Percentiles rank a stretch among this genome's conserved stretches.
Evolutionary conservation across 2,113 vertebrate species (phyloP).

Genomic region (Datnioides undecimradiatus): DNA sequence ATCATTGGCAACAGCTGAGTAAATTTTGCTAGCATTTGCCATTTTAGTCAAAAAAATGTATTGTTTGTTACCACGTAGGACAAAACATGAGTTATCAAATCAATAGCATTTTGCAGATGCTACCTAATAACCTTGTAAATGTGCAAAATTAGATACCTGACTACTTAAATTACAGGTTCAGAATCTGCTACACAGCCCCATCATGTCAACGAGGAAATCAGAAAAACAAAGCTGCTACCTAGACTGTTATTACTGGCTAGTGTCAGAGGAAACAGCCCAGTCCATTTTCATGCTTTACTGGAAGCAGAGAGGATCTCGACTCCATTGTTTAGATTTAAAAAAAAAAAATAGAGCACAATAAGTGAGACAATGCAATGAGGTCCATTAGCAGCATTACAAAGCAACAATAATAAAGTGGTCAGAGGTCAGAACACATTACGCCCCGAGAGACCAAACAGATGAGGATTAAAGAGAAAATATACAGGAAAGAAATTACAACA

Average conservation of each 20-base stretch:
- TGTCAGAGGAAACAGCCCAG: not conserved
- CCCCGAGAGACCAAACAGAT: slow-evolving; percentile 3
- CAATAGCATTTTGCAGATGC: too few species aligned
- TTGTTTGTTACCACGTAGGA: too few species aligned
- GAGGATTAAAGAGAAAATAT: not conserved
- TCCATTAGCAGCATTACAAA: slow-evolving; percentile 14
- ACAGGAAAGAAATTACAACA: not conserved
- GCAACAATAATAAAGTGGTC: slow-evolving; percentile 19
- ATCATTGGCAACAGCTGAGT: not conserved
- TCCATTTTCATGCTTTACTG: slow-evolving; percentile 8
- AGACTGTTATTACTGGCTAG: slow-evolving; percentile 12
- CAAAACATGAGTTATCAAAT: too few species aligned
- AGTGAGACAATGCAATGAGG: slow-evolving; percentile 24
- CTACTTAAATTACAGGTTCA: not conserved
- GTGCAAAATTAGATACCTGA: too few species aligned
- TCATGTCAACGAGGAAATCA: not conserved
- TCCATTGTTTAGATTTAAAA: slow-evolving; percentile 37
- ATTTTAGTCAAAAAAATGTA: not conserved
- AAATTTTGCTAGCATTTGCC: not conserved
- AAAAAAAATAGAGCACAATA: slow-evolving; percentile 18
- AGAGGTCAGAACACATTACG: slow-evolving; percentile 43
- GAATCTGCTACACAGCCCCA: not conserved
- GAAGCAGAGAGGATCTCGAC: slow-evolving; percentile 7
- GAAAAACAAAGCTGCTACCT: not conserved
- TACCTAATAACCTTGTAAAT: too few species aligned